These are phyloP conservation scores for Clarias pachynema DNA, from an alignment of 2,797 vertebrate species.

Conservation along the genomic window DNA sequence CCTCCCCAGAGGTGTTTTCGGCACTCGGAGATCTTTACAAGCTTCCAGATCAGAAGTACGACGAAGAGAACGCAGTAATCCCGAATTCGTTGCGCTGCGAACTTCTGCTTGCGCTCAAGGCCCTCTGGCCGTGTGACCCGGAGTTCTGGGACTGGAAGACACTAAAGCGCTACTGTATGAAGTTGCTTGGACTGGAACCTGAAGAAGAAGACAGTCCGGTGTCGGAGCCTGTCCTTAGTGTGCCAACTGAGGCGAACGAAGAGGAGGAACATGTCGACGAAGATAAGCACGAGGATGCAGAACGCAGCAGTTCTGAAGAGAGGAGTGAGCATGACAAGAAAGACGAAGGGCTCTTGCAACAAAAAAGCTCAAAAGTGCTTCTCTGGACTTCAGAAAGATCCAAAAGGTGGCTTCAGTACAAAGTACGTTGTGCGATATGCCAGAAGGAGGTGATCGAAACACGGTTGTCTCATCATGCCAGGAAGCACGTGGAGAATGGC, in stretches of 20 bases:
- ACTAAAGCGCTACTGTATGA: conserved; percentile 88
- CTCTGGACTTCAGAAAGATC: conserved; percentile 79
- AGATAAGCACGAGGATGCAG: conserved; percentile 44
- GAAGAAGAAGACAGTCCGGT: conserved; percentile 82
- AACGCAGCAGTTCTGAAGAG: background rate
- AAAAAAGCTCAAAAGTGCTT: conserved; percentile 66
- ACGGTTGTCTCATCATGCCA: conserved; percentile 90
- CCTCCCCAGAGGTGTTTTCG: conserved; percentile 82
- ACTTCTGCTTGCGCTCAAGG: conserved; percentile 91
- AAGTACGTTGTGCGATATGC: conserved; percentile 90
- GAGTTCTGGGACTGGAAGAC: conserved; percentile 99
- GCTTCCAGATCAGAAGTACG: conserved; percentile 93
- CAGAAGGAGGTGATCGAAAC: conserved; percentile 86
- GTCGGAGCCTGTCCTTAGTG: conserved; percentile 62
- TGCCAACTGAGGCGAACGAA: conserved; percentile 72
- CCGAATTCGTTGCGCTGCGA: conserved; percentile 97
- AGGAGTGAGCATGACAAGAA: background rate
- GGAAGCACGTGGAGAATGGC: conserved; percentile 86
- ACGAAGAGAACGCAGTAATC: conserved; percentile 88
- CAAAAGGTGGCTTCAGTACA: conserved; percentile 84
- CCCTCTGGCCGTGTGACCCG: conserved; percentile 96
- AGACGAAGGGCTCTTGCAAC: background rate
- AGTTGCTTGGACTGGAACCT: conserved; percentile 85
- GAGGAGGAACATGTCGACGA: conserved; percentile 54
- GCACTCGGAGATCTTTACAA: conserved; percentile 88